These are phyloP conservation scores for sheep (Ovis aries) DNA, from an alignment of 2,113 vertebrate species.

Conservation along the genomic window DNA sequence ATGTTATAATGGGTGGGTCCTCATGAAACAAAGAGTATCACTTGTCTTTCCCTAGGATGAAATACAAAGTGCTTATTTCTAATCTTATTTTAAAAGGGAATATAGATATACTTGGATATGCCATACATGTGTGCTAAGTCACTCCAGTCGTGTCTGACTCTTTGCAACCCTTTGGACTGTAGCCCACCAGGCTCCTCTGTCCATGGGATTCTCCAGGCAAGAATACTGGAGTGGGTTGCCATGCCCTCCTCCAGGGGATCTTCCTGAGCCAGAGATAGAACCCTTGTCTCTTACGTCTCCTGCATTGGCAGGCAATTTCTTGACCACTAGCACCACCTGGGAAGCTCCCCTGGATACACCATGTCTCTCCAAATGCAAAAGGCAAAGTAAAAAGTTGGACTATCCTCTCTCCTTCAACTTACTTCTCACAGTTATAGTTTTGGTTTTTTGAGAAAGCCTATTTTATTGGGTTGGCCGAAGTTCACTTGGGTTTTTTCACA, in stretches of 20 bases:
- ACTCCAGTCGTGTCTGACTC: background rate
- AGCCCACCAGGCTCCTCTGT: background rate
- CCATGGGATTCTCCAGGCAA: background rate
- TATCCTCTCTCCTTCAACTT: background rate
- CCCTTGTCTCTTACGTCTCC: background rate
- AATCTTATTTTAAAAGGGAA: background rate
- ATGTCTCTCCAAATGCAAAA: background rate
- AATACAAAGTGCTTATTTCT: background rate
- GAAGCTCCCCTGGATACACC: background rate
- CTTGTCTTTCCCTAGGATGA: background rate
- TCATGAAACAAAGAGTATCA: background rate
- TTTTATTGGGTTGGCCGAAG: background rate
- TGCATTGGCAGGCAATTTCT: background rate
- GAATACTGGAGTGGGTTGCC: background rate
- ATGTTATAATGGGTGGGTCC: slow-evolving; percentile 5
- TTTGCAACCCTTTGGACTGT: background rate
- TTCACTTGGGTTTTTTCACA: background rate
- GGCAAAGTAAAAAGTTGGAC: background rate
- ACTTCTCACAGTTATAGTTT: background rate
- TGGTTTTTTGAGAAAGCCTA: background rate
- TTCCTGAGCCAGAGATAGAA: background rate
- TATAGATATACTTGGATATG: background rate
- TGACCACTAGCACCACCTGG: background rate
- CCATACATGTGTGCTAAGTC: fast-evolving
- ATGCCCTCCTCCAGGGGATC: background rate